phyloP scores from a whole-genome alignment of 1,140 invertebrate genomes.

The Paraescarpia echinospica region DNA sequence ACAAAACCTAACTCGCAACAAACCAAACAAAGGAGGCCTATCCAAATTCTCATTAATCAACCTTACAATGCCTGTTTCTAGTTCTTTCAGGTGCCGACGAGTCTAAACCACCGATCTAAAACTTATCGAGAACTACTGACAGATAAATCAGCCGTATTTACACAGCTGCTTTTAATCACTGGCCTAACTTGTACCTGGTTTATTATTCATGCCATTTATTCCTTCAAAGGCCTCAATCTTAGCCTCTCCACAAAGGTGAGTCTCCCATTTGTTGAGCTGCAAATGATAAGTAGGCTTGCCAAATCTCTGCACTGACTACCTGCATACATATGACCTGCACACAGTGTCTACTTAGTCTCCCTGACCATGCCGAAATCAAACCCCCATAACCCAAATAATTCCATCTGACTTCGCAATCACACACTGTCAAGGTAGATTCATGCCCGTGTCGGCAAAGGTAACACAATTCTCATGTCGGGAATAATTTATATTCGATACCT shows the following conservation, averaged over 20 bases:
- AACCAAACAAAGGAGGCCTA: not conserved
- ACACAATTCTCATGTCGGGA: not conserved
- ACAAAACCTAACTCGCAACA: not conserved
- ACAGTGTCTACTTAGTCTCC: not conserved
- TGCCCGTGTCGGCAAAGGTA: not conserved
- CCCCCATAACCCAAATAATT: not conserved
- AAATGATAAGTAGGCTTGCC: not conserved
- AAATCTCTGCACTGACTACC: not conserved
- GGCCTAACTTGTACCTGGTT: not conserved
- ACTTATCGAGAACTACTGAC: not conserved
- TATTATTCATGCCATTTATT: constrained; percentile 2
- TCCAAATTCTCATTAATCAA: not conserved
- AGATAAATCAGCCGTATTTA: not conserved
- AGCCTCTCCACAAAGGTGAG: not conserved
- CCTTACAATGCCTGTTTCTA: not conserved
- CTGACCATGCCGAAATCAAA: not conserved
- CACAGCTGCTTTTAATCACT: not conserved
- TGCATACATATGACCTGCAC: not conserved
- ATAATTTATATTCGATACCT: not conserved
- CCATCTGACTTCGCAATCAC: not conserved
- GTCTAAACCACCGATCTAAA: not conserved
- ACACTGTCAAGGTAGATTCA: not conserved
- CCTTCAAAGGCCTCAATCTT: not conserved
- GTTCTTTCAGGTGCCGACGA: not conserved
- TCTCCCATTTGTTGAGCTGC: not conserved